Conservation (phyloP, 2,113 vertebrate genomes). For the Menidia beryllina region DNA sequence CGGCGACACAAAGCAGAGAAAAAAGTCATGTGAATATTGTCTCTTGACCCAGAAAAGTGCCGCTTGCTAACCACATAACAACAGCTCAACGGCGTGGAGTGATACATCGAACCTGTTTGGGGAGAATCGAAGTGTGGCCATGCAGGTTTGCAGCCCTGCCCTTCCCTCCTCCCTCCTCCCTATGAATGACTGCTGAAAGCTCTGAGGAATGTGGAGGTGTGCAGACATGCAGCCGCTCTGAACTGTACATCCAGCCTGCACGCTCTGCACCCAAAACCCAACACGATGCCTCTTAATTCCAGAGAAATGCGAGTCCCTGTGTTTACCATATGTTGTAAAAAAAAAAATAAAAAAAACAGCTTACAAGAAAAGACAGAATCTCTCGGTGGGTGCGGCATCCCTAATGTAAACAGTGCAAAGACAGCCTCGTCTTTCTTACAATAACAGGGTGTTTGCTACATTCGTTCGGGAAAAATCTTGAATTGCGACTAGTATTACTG, state of each 20-base stretch:
- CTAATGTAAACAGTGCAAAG: constrained; percentile 29
- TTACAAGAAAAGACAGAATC: neutral
- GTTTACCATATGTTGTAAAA: neutral
- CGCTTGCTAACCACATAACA: neutral
- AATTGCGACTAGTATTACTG: constrained; percentile 21
- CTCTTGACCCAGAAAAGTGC: neutral
- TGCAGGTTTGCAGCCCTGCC: constrained; percentile 63
- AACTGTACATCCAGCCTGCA: constrained; percentile 29
- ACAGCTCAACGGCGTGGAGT: constrained; percentile 16
- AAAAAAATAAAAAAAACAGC: constrained; percentile 13
- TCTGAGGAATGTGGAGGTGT: constrained; percentile 85
- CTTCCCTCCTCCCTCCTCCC: constrained; percentile 75
- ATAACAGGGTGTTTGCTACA: neutral
- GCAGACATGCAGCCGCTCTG: constrained; percentile 78
- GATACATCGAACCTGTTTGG: constrained; percentile 60
- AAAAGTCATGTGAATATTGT: neutral
- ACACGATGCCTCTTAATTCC: neutral
- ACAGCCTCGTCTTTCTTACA: constrained; percentile 5
- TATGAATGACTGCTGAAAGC: constrained; percentile 54
- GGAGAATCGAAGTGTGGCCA: constrained; percentile 31
- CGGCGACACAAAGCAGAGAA: neutral
- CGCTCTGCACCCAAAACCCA: constrained; percentile 19
- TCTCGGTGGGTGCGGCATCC: constrained; percentile 16
- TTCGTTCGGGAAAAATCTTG: neutral
- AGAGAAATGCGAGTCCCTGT: neutral